Evolutionary conservation across 1,140 invertebrate genomes (phyloP).

Genomic region (Drosophila sucinea): DNA sequence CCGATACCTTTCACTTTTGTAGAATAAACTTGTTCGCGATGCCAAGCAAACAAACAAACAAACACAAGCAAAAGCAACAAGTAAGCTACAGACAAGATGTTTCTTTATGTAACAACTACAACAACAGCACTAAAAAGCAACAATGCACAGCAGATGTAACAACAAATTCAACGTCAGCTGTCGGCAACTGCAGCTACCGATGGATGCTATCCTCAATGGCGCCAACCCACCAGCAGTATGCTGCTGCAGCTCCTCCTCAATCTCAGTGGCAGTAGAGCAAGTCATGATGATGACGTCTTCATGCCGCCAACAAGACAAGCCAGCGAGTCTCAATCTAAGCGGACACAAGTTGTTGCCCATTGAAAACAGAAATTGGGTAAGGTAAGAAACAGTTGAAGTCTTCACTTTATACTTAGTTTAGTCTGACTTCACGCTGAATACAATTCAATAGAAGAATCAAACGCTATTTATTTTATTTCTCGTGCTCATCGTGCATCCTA

Average conservation of each 20-base stretch:
- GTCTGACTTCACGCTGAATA: background rate
- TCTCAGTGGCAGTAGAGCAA: slow-evolving; percentile 35
- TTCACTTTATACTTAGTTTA: background rate
- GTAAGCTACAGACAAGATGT: slow-evolving; percentile 57
- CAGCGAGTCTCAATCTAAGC: background rate
- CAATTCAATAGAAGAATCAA: background rate
- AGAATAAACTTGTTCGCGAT: slow-evolving; percentile 76
- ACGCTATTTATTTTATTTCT: slow-evolving; percentile 1
- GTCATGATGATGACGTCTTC: slow-evolving; percentile 49
- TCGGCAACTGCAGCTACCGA: slow-evolving; percentile 48
- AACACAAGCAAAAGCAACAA: slow-evolving; percentile 12
- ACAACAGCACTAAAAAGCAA: slow-evolving; percentile 28
- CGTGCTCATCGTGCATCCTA: background rate
- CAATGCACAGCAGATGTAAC: slow-evolving; percentile 55
- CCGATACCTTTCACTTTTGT: slow-evolving; percentile 74
- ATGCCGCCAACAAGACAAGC: background rate
- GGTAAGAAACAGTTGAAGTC: background rate
- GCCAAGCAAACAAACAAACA: slow-evolving; percentile 38
- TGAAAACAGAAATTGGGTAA: too few relatives aligned
- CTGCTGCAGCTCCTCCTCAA: background rate
- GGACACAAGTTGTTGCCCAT: slow-evolving; percentile 13
- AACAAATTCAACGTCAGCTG: slow-evolving; percentile 65
- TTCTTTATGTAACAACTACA: slow-evolving; percentile 63
- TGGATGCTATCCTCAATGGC: slow-evolving; percentile 25
- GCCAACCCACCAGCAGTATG: background rate